Percentiles rank a stretch among this genome's conserved stretches.
phyloP scores from a whole-genome alignment of 1,140 invertebrate genomes.

The Drosophila busckii region DNA sequence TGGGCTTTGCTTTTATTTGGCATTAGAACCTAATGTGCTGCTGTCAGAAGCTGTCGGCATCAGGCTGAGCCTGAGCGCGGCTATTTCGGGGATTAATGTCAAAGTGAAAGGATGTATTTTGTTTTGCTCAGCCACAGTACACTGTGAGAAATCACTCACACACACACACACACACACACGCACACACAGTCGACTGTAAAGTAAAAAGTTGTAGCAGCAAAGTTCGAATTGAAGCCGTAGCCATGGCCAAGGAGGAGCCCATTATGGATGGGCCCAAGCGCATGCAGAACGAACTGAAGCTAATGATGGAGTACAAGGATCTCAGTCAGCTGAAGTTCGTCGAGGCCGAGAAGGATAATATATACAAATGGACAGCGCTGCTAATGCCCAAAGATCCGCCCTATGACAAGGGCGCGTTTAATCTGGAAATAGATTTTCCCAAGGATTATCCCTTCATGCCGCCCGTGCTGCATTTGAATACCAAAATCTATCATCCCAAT shows the following conservation, averaged over 20 bases:
- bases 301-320: conserved; percentile 89
- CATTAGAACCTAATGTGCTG: conserved; percentile 65
- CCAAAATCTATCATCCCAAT: conserved; percentile 99
- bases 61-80: conserved; percentile 41
- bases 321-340: conserved; percentile 92
- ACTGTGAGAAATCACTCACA: conserved; percentile 14
- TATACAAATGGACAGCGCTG: conserved; percentile 95
- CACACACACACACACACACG: background rate
- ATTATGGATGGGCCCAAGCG: conserved; percentile 84
- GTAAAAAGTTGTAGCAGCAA: background rate
- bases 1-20: conserved; percentile 1
- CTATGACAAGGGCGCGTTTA: conserved; percentile 99
- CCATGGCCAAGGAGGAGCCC: conserved; percentile 33
- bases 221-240: background rate
- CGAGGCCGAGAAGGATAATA: conserved; percentile 93
- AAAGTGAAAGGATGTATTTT: conserved; percentile 65
- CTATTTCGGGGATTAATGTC: conserved; percentile 75
- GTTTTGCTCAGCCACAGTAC: conserved; percentile 18
- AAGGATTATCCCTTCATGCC: conserved; percentile 99
- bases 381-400: conserved; percentile 96
- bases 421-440: conserved; percentile 98
- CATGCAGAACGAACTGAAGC: conserved; percentile 89
- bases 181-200: background rate
- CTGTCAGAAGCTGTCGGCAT: conserved; percentile 67
- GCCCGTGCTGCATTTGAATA: conserved; percentile 98